These are phyloP conservation scores for Prorops nasuta DNA, from an alignment of 1,140 invertebrate genomes.

Conservation along the genomic window DNA sequence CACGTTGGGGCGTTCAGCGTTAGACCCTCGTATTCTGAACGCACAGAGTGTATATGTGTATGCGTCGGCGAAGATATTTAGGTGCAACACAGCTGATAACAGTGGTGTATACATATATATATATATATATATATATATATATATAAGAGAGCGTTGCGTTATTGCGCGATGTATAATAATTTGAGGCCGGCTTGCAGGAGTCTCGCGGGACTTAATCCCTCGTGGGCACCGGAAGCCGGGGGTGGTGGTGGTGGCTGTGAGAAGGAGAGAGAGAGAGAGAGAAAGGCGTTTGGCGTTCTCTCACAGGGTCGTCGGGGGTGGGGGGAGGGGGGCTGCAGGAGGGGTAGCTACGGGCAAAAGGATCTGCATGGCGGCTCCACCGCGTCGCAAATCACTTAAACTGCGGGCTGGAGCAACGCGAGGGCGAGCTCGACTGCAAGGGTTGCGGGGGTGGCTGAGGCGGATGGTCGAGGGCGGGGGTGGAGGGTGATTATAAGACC, in stretches of 20 bases:
- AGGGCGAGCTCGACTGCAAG: slow-evolving; percentile 31
- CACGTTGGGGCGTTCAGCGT: too few species aligned
- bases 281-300: slow-evolving; percentile 27
- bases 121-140: too few species aligned
- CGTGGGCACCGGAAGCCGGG: slow-evolving; percentile 28
- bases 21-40: too few species aligned
- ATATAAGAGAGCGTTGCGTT: too few species aligned
- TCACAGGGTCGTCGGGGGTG: slow-evolving; percentile 25
- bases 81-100: too few species aligned
- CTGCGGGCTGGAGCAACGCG: slow-evolving; percentile 41
- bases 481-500: slow-evolving; percentile 57
- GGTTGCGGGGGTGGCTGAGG: slow-evolving; percentile 29
- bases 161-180: slow-evolving; percentile 43
- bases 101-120: too few species aligned
- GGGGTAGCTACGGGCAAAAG: slow-evolving; percentile 46
- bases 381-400: slow-evolving; percentile 58
- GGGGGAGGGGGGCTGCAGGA: slow-evolving; percentile 12
- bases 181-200: slow-evolving; percentile 19
- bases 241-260: too few species aligned
- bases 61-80: too few species aligned
- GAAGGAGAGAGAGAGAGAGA: neutral
- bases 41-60: too few species aligned
- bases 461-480: slow-evolving; percentile 15
- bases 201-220: slow-evolving; percentile 37
- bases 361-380: slow-evolving; percentile 56